phyloP scores from a whole-genome alignment of 2,888 invertebrate species.

The Ecdyonurus torrentis region DNA sequence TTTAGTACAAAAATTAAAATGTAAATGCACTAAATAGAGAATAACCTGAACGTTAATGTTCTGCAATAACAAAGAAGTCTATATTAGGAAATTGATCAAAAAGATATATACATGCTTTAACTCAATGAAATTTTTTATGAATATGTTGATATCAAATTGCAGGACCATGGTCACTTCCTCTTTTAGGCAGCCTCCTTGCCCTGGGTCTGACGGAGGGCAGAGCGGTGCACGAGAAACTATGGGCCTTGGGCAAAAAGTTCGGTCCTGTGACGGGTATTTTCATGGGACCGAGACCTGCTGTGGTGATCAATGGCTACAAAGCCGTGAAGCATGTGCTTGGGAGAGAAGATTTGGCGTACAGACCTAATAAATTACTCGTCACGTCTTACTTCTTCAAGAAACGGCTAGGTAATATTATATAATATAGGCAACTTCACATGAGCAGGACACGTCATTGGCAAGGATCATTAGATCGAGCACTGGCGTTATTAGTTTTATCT shows the following conservation, averaged over 20 bases:
- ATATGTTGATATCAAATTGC: too few species aligned
- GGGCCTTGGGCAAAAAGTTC: not conserved
- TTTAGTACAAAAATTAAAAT: too few species aligned
- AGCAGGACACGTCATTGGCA: too few species aligned
- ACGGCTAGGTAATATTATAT: not conserved
- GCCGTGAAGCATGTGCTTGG: slow-evolving; percentile 4
- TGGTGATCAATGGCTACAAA: slow-evolving; percentile 3
- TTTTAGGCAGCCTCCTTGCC: not conserved
- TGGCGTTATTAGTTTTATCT: too few species aligned
- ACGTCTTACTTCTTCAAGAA: not conserved
- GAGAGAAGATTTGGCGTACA: slow-evolving; percentile 5
- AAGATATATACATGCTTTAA: too few species aligned
- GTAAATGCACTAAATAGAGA: too few species aligned
- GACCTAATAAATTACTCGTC: not conserved
- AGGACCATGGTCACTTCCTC: not conserved
- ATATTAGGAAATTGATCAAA: too few species aligned
- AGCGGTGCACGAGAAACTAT: not conserved
- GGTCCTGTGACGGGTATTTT: slow-evolving; percentile 6
- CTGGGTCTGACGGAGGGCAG: not conserved
- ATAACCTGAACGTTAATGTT: too few species aligned
- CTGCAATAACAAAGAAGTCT: too few species aligned
- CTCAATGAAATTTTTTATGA: too few species aligned
- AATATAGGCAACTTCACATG: too few species aligned
- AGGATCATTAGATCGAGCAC: too few species aligned
- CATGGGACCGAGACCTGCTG: not conserved